These are phyloP conservation scores for Omphaloscelis lunosa DNA, from an alignment of 2,888 invertebrate species.

Conservation along the genomic window DNA sequence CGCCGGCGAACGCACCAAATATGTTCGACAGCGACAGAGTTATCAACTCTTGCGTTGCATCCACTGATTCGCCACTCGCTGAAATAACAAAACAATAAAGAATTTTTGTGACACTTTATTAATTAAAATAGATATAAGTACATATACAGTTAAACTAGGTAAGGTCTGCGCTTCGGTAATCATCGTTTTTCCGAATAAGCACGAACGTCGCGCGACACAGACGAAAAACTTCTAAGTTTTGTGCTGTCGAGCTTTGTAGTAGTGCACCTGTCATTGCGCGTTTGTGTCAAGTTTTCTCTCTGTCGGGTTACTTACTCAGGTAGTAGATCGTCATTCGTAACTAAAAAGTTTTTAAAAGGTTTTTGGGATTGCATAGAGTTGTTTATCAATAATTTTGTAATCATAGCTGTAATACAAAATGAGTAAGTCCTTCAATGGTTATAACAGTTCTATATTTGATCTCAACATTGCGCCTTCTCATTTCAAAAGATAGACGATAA, in stretches of 20 bases:
- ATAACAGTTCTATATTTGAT: background rate
- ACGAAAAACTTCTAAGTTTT: background rate
- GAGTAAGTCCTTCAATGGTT: background rate
- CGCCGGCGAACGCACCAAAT: conserved; percentile 96
- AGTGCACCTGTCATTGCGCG: background rate
- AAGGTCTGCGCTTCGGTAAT: background rate
- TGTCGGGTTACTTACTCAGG: background rate
- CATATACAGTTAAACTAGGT: background rate
- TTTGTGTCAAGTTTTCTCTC: background rate
- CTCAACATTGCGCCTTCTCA: background rate
- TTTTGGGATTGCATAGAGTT: too few species aligned
- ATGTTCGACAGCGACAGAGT: conserved; percentile 96
- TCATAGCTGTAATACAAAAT: background rate
- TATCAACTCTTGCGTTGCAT: conserved; percentile 97
- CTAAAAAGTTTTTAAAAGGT: background rate
- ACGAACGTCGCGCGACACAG: background rate
- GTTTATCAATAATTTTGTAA: too few species aligned
- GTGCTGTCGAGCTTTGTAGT: background rate
- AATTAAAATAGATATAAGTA: background rate
- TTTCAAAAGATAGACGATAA: too few species aligned
- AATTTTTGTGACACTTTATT: background rate
- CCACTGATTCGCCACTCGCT: conserved; percentile 95
- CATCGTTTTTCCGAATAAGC: background rate
- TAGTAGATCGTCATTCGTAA: background rate
- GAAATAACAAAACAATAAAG: conserved; percentile 68